A percentile compares a stretch with the other conserved stretches of the same genome.
Conservation (phyloP, 2,797 vertebrate species). For the Neoniphon sammara region DNA sequence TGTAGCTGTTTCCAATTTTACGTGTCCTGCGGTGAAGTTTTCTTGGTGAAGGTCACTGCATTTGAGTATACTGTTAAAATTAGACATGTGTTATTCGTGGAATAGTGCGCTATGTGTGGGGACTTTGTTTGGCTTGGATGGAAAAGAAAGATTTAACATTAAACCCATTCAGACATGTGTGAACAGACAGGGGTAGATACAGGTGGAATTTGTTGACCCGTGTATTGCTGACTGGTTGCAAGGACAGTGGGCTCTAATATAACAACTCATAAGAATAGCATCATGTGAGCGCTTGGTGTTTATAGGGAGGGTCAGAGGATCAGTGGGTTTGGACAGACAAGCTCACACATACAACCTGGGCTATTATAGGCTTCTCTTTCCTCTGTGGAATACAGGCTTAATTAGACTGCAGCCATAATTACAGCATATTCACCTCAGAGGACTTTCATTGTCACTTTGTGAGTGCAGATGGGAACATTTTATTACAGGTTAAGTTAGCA, state of each 20-base stretch:
- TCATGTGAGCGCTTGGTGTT: conserved; percentile 61
- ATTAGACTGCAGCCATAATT: conserved; percentile 50
- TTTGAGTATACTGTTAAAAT: conserved; percentile 43
- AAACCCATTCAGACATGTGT: conserved; percentile 22
- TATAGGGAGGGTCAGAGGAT: conserved; percentile 48
- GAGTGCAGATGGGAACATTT: conserved; percentile 3
- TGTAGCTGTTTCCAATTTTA: conserved; percentile 6
- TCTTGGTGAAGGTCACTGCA: conserved; percentile 27
- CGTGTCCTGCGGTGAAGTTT: conserved; percentile 5
- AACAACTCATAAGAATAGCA: conserved; percentile 72
- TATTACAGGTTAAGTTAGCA: conserved; percentile 14
- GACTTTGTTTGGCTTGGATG: conserved; percentile 9
- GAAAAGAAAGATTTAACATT: conserved; percentile 1
- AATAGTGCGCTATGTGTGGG: conserved; percentile 26
- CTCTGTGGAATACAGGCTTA: conserved; percentile 42
- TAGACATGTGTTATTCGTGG: conserved; percentile 53
- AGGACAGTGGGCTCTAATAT: conserved; percentile 38
- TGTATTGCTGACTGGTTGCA: conserved; percentile 48
- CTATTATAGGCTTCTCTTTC: conserved; percentile 56
- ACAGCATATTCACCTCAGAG: conserved; percentile 37
- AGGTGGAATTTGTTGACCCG: conserved; percentile 29
- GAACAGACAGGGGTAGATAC: conserved; percentile 29
- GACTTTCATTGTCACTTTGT: conserved; percentile 23
- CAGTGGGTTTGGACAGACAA: conserved; percentile 51
- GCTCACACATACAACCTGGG: conserved; percentile 32